Evolutionary conservation across 2,113 vertebrate species (phyloP), one percentile per base, ranked within the genome.

Genomic region (Macrotis lagotis): DNA sequence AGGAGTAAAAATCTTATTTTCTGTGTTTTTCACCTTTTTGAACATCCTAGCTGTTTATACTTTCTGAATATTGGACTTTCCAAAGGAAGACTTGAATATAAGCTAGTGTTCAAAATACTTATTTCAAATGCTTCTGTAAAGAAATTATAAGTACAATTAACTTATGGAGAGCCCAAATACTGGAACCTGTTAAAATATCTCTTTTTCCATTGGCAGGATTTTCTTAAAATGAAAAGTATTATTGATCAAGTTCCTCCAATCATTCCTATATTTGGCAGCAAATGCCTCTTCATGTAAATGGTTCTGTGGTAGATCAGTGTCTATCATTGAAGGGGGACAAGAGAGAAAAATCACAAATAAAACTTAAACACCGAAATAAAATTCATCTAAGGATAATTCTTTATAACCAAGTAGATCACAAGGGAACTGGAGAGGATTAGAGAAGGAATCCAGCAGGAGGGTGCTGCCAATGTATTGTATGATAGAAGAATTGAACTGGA

Each of bases 81-180:
- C 25, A 92, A 96, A 92, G 28, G n/a, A 90, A 93, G 24, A 90
- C 89, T 92, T 91, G 93, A 26, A 93, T 90, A 66, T n/a, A 66
- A 66, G 10, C 28, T 31, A 66, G 10, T 11, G 28, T 59, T 37
- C 10, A 28, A 59, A 59, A 59, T 37, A 66, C 31, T 51, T 91
- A 37, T 28, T 90, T 91, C 37, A 92, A 66, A 8, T 88, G 55
- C n/a, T 26, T 1, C 92, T 92, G 93, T 11, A 95, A n/a, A 91
- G 7, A 74, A 92, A 90, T 44, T 22, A 91, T 50, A 83, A 1
- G 0, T 51, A 53, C 83, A 89, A 55, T 49, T 12, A 24, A 66
- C 92, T 89, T 25, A 91, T 52, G 88, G 24, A n/a, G 19, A 16
- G 31, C 10, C 31, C 12, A 6, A 74, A 37, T 74, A 12, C 14